Evolutionary conservation across 2,888 invertebrate genomes (phyloP), one percentile per base, ranked within the genome.

Genomic region (Auanema sp.): DNA sequence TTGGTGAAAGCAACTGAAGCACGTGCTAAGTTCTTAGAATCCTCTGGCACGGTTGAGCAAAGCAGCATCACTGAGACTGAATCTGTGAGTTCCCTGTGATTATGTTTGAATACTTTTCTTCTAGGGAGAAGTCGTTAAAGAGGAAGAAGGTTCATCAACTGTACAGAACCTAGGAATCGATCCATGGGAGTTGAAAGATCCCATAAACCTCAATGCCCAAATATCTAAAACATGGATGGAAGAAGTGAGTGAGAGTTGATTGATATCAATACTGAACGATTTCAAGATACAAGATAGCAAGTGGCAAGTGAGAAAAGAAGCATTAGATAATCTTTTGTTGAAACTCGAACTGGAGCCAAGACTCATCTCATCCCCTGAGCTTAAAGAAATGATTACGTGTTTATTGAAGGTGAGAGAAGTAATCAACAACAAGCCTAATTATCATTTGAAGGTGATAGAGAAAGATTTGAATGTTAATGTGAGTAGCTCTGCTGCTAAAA

Each of bases 401-500:
- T 43, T 56, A 41, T 14, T 56, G 2, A 41, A 24, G 41, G 56
- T 14, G 68, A 14, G 33, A 53, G 21, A 53, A 25, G 24, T n/a
- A n/a, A n/a, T n/a, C n/a, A n/a, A n/a, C n/a, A 16, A 23, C 18
- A 11, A 50, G 1, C n/a, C 12, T 8, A n/a, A 1, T 53, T 21
- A 12, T 55, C 33, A 18, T 12, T 50, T 61, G 0, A 85, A 91
- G 90, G 89, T 94, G 40, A 89, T 98, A 80, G 88, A 90, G 49
- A 98, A 97, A 87, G 98, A 99, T 85, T 88, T 91, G 0, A 99
- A 98, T 85, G 93, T 99, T 10, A 89, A 96, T 84, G 89, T 96
- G 11, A 93, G 96, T 0, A 90, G 92, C 0, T 83, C 91, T 56
- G 92, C 93, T 23, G 92, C 89, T 0, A 92, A 93, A 83, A 90